Evolutionary conservation across 2,797 vertebrate species (phyloP), one percentile per base, ranked within the genome.

Genomic region (Myotis daubentonii): DNA sequence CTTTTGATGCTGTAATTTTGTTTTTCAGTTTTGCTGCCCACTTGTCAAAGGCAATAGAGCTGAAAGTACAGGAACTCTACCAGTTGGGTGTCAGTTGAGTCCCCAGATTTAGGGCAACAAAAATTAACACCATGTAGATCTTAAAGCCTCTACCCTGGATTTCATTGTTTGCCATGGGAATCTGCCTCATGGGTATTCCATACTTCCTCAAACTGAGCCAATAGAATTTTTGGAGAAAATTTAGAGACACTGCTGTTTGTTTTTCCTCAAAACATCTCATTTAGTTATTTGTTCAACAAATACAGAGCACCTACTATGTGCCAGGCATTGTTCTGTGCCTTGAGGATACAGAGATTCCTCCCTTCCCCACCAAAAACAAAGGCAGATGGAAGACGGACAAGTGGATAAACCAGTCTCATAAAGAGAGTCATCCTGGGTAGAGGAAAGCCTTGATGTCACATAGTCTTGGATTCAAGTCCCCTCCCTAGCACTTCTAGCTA

Each of bases 1-100:
- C 8, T 96, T 95, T 79, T 38, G 60, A 87, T 80, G 51, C 65
- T 93, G 5, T 91, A 47, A 91, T 85, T 93, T 93, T 89, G 75
- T 80, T 81, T 78, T 94, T 28, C 8, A 28, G 36, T 87, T 86
- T 83, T 79, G 20, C 49, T 88, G 75, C 55, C 49, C 66, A 4
- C 7, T 75, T 96, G 33, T 66, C 66, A 85, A 93, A 93, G 44
- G 44, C n/a, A 60, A n/a, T 51, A 84, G 86, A 93, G 36, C 66
- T 86, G 91, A 86, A 81, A 72, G 20, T 80, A 51, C 23, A 66
- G 72, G 23, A 55, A 57, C 94, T 82, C 78, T 83, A 19, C 16
- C 41, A 78, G 20, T 5, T 41, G 47, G n/a, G 41, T 68, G 36
- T 91, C 84, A 93, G 20, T 7, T 51, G 78, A 57, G 44, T 78